Conservation (phyloP, 2,888 invertebrate genomes). For the Drosophila incognita region DNA sequence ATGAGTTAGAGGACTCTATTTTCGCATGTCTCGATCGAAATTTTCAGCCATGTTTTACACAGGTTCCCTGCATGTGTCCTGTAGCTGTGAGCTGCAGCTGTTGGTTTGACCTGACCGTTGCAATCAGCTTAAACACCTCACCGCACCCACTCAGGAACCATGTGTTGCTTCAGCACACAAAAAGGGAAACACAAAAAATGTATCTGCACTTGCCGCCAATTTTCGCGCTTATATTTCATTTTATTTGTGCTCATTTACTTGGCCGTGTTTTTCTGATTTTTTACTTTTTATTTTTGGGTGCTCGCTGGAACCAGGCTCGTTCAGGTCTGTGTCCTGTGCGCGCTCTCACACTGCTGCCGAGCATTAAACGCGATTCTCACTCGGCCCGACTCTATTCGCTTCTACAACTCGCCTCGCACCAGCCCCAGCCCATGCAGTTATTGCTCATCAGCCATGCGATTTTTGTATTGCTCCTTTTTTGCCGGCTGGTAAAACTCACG, state of each 20-base stretch:
- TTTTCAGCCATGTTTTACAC: background rate
- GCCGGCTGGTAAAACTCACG: slow-evolving; percentile 69
- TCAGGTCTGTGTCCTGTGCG: slow-evolving; percentile 50
- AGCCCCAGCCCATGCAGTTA: background rate
- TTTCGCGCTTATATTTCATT: slow-evolving; percentile 43
- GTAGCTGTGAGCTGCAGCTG: slow-evolving; percentile 1
- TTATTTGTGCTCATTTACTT: slow-evolving; percentile 59
- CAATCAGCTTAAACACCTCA: slow-evolving; percentile 71
- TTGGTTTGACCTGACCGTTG: slow-evolving; percentile 24
- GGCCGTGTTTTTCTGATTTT: slow-evolving; percentile 9
- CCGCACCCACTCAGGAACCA: slow-evolving; percentile 51
- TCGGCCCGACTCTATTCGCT: slow-evolving; percentile 26
- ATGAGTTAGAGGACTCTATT: background rate
- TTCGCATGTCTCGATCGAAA: background rate
- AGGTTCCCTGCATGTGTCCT: background rate
- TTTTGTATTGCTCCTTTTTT: slow-evolving; percentile 49
- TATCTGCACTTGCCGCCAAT: slow-evolving; percentile 34
- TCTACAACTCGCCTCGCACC: background rate
- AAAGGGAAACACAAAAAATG: slow-evolving; percentile 13
- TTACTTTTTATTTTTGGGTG: slow-evolving; percentile 34
- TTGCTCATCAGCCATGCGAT: slow-evolving; percentile 20
- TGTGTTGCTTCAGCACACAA: slow-evolving; percentile 60
- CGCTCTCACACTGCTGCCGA: slow-evolving; percentile 43
- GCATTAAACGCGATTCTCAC: slow-evolving; percentile 30
- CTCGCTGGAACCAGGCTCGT: slow-evolving; percentile 5